Percentiles rank a stretch among this genome's conserved stretches.
These are phyloP conservation scores for Cheilinus undulatus DNA, from an alignment of 2,113 vertebrate species.

Conservation along the genomic window DNA sequence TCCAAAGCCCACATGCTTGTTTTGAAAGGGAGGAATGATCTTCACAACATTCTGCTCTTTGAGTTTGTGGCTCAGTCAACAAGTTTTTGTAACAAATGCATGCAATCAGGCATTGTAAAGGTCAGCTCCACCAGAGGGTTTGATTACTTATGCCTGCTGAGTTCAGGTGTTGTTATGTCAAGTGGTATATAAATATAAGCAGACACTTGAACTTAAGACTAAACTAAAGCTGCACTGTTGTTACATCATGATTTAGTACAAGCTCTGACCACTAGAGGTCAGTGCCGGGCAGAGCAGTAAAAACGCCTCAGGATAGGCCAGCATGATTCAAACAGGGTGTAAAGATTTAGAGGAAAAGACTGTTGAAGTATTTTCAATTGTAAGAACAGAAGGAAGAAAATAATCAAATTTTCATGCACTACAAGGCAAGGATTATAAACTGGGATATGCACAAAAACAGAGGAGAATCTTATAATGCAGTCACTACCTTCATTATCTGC, in stretches of 20 bases:
- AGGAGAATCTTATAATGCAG: too few species aligned
- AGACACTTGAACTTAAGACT: too few species aligned
- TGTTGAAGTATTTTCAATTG: too few species aligned
- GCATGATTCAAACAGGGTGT: neutral
- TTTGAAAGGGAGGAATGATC: neutral
- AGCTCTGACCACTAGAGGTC: slow-evolving; percentile 23
- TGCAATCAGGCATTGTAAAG: neutral
- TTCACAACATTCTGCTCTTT: too few species aligned
- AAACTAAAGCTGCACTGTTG: too few species aligned
- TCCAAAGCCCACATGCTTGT: neutral
- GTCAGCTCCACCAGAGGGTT: neutral
- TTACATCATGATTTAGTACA: slow-evolving; percentile 1
- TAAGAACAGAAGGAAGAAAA: neutral
- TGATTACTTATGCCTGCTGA: neutral
- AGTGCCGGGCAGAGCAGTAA: neutral
- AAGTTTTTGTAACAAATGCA: too few species aligned
- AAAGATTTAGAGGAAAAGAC: too few species aligned
- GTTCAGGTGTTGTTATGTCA: slow-evolving; percentile 14
- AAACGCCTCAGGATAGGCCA: neutral
- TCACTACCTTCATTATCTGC: too few species aligned
- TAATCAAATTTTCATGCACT: neutral
- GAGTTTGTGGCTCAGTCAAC: too few species aligned
- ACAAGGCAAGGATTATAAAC: too few species aligned
- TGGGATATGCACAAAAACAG: too few species aligned
- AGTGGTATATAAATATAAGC: too few species aligned